A percentile compares a stretch with the other conserved stretches of the same genome.
Conservation (phyloP, 2,113 vertebrate species). For the Agelaius phoeniceus region DNA sequence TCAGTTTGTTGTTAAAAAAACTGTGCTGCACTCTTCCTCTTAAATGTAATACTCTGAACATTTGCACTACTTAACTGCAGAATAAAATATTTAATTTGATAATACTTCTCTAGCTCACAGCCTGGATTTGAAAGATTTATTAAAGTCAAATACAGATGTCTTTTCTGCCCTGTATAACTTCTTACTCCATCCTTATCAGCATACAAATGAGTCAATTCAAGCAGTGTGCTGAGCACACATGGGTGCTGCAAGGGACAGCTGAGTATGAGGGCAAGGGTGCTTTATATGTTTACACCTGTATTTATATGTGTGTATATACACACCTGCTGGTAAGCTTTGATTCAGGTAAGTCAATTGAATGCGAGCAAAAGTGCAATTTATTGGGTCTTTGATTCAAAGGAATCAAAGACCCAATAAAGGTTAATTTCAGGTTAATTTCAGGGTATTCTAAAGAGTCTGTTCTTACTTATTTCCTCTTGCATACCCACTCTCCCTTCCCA, state of each 20-base stretch:
- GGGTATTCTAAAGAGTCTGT: neutral
- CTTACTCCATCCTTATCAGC: neutral
- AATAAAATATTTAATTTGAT: neutral
- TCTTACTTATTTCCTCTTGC: neutral
- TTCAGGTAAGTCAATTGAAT: neutral
- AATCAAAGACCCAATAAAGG: neutral
- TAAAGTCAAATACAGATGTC: neutral
- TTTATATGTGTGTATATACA: neutral
- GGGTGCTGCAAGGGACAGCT: neutral
- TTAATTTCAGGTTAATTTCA: neutral
- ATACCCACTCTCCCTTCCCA: neutral
- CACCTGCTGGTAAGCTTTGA: neutral
- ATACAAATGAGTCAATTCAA: neutral
- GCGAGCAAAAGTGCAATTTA: neutral
- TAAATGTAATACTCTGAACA: neutral
- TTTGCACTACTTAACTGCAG: neutral
- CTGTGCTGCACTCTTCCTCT: neutral
- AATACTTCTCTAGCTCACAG: neutral
- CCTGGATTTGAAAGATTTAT: neutral
- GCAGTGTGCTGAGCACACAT: neutral
- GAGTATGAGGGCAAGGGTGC: neutral
- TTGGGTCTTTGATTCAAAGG: neutral
- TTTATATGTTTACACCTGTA: neutral
- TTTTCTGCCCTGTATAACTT: neutral
- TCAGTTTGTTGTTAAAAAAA: neutral